Conservation (phyloP, 2,888 invertebrate species). For the Cremastobaeus sp. region DNA sequence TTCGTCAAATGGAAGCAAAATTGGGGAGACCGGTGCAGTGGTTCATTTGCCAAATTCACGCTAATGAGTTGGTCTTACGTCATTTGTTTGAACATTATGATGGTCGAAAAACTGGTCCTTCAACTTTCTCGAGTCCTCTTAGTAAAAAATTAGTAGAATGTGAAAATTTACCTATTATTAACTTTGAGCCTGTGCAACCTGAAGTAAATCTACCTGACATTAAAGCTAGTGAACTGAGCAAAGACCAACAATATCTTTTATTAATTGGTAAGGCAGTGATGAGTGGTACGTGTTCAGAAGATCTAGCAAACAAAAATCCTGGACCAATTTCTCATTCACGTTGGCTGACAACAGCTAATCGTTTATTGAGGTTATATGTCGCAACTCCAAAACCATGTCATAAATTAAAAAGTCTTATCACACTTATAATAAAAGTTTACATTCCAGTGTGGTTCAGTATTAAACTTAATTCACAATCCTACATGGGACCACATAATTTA, state of each 20-base stretch:
- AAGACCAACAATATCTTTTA: constrained; percentile 28
- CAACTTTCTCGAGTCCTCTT: constrained; percentile 62
- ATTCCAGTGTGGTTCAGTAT: constrained; percentile 28
- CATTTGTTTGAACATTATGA: constrained; percentile 27
- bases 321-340: constrained; percentile 20
- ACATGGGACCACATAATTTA: background rate
- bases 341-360: constrained; percentile 21
- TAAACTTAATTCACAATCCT: constrained; percentile 5
- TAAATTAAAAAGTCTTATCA: constrained; percentile 7
- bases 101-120: constrained; percentile 58
- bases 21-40: constrained; percentile 8
- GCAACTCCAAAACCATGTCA: constrained; percentile 1
- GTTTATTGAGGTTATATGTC: constrained; percentile 3
- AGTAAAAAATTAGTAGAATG: constrained; percentile 59
- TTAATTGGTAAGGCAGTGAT: constrained; percentile 12
- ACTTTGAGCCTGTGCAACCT: constrained; percentile 8
- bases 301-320: constrained; percentile 13
- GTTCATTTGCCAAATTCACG: constrained; percentile 17
- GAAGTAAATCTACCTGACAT: constrained; percentile 10
- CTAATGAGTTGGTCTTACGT: constrained; percentile 8
- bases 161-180: constrained; percentile 9
- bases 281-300: constrained; percentile 10
- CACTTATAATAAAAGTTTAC: constrained; percentile 21
- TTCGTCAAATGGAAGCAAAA: background rate
- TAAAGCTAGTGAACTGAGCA: constrained; percentile 16